Base-by-base conservation (phyloP, 2,113 vertebrate species). In the Odontesthes bonariensis region DNA sequence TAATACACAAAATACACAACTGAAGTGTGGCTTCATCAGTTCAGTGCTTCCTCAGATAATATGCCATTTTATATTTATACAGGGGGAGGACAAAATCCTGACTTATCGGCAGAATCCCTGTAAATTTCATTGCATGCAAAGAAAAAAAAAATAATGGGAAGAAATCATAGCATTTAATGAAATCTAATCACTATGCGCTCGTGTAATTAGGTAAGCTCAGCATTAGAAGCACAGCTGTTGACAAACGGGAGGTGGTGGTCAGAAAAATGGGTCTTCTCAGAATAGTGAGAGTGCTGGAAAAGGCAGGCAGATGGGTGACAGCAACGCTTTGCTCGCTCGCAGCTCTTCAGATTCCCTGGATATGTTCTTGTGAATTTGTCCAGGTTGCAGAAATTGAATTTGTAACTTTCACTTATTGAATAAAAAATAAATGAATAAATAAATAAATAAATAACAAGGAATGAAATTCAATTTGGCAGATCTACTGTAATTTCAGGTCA, bases 131-230 rank as follows among this genome's bases (percentile, higher is more conserved):
- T 27, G 27, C 27, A 27, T 27, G 9, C 10, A 63, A 55, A 14
- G 8, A 65, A 51, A 56, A 2, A 69, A 3, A 44, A 10, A 46
- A 22, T 32, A 46, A 22, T 32, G 13, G 20, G 35, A 74, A 61
- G 3, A 55, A 22, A 17, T 69, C 14, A 35, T 54, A 58, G 38
- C 16, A 56, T 42, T 73, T 61, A 70, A 69, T 70, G 0, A 69
- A 69, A 68, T 69, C 5, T 38, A 59, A 75, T 80, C 5, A 51
- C 58, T 52, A 60, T 33, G 58, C 12, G 49, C 42, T 69, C 31
- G 61, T 53, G 40, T 64, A 72, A 65, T 58, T 20, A 55, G 55
- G 47, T 44, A 63, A 32, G 33, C 58, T 46, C 27, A 55, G 54
- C 22, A 64, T 64, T 58, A 67, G 52, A 56, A 23, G 54, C 0